These are phyloP conservation scores for Microplitis manilae DNA, from an alignment of 2,888 invertebrate species.

Conservation along the genomic window DNA sequence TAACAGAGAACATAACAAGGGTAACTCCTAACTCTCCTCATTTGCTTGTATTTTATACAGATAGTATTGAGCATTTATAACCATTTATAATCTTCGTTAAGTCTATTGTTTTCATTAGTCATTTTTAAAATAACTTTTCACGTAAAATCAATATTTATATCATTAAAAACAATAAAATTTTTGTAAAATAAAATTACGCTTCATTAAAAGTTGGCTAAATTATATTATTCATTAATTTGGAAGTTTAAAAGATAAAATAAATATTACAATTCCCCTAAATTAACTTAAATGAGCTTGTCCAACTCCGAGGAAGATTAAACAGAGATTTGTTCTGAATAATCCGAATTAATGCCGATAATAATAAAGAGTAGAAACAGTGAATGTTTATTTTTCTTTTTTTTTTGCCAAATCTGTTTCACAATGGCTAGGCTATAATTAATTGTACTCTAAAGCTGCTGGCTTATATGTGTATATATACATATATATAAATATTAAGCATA, in stretches of 20 bases:
- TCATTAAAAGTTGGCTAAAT: background rate
- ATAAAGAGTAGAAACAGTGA: background rate
- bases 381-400: background rate
- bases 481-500: too few species aligned
- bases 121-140: too few species aligned
- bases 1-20: background rate
- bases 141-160: too few species aligned
- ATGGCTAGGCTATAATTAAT: background rate
- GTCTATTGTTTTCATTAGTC: too few species aligned
- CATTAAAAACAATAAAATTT: too few species aligned
- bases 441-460: too few species aligned
- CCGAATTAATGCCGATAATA: background rate
- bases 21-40: background rate
- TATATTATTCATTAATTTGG: background rate
- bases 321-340: background rate
- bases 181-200: too few species aligned
- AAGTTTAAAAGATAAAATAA: background rate
- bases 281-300: background rate
- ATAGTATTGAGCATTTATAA: too few species aligned
- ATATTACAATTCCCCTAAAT: background rate
- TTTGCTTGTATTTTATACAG: background rate
- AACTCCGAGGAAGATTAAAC: background rate
- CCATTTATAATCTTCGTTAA: too few species aligned
- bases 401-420: background rate
- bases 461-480: too few species aligned